Percentiles rank a stretch among this genome's conserved stretches.
Conservation (phyloP, 2,797 vertebrate genomes). For the Chloroceryle inda region DNA sequence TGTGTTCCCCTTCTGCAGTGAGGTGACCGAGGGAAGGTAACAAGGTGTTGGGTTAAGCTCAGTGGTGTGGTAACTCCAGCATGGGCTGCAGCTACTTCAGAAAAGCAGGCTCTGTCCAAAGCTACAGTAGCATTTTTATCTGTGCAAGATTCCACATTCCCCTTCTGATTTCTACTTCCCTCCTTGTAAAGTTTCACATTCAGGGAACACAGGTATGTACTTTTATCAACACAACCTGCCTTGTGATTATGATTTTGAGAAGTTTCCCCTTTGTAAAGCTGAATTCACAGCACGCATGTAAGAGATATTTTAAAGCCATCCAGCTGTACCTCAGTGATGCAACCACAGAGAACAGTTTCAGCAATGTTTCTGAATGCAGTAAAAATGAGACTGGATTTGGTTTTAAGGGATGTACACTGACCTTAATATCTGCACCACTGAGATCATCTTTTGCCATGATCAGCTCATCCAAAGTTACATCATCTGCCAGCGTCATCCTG, state of each 20-base stretch:
- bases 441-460: conserved; percentile 98
- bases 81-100: not conserved
- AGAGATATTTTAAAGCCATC: not conserved
- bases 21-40: not conserved
- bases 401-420: conserved; percentile 29
- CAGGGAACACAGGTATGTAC: rapidly evolving
- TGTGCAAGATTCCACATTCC: not conserved
- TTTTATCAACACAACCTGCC: not conserved
- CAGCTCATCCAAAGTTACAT: conserved; percentile 94
- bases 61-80: not conserved
- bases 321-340: not conserved
- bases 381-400: not conserved
- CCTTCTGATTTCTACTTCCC: not conserved
- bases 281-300: not conserved
- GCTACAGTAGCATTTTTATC: not conserved
- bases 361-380: not conserved
- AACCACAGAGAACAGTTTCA: not conserved
- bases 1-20: rapidly evolving
- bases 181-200: not conserved
- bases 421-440: conserved; percentile 98
- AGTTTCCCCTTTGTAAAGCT: not conserved
- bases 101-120: not conserved
- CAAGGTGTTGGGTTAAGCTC: rapidly evolving
- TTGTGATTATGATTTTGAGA: rapidly evolving
- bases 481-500: conserved; percentile 93